These are phyloP conservation scores for Phenganax stokvisi DNA, from an alignment of 92 coral and sea anemone genomes.

Conservation along the genomic window DNA sequence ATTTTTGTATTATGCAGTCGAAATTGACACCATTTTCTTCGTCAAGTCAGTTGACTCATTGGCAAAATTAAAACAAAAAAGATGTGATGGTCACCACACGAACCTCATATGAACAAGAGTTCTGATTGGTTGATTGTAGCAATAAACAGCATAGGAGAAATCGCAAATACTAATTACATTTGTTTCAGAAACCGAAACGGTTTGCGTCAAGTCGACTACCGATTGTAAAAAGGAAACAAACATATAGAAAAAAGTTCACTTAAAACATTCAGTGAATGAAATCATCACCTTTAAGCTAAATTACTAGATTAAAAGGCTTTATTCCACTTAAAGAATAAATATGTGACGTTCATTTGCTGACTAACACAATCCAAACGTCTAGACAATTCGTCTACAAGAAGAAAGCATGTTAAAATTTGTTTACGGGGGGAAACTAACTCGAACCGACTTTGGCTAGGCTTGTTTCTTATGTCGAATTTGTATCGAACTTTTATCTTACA, in stretches of 20 bases:
- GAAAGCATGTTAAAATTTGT: background rate
- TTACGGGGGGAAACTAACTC: background rate
- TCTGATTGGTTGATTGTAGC: no score
- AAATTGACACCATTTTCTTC: no score
- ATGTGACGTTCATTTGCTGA: background rate
- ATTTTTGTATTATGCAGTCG: no score
- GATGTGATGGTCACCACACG: no score
- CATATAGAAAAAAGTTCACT: background rate
- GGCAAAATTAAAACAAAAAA: no score
- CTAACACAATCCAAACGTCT: background rate
- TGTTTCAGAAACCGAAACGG: background rate
- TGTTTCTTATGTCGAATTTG: no score
- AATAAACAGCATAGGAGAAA: no score
- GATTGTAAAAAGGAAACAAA: background rate
- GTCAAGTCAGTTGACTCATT: no score
- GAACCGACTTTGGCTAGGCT: background rate
- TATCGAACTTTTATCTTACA: background rate
- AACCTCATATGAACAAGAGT: no score
- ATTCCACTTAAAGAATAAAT: background rate
- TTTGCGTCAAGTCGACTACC: background rate
- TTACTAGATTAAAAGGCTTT: background rate
- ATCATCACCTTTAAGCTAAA: background rate
- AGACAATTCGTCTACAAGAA: slow-evolving; percentile 6
- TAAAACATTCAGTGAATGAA: background rate
- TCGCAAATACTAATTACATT: no score